Conservation (phyloP, 2,797 vertebrate genomes). For the Pangasius sanitwongsei region DNA sequence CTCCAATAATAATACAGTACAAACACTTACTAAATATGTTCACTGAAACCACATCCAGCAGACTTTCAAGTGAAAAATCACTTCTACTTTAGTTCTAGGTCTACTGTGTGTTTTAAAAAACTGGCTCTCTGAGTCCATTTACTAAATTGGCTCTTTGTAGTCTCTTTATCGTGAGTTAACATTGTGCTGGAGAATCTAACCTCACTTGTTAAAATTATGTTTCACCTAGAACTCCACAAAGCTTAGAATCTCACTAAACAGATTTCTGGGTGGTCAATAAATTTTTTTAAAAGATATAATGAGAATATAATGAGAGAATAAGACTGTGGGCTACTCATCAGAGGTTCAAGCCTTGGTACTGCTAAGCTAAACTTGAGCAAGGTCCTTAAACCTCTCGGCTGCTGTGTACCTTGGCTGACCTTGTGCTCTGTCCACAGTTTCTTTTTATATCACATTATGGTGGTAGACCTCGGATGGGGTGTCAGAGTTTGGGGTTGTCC, state of each 20-base stretch:
- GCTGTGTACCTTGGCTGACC: background rate
- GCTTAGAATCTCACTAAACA: background rate
- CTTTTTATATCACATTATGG: background rate
- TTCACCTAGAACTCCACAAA: background rate
- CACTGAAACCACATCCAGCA: background rate
- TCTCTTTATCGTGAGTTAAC: background rate
- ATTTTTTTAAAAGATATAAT: background rate
- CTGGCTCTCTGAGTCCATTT: background rate
- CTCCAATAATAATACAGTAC: background rate
- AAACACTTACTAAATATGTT: slow-evolving; percentile 1
- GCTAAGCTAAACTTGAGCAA: background rate
- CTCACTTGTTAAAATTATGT: background rate
- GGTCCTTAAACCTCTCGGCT: background rate
- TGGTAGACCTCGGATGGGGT: background rate
- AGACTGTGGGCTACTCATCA: background rate
- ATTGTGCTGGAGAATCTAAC: background rate
- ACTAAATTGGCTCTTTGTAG: slow-evolving; percentile 8
- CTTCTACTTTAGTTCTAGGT: background rate
- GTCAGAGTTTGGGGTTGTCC: background rate
- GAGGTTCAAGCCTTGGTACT: background rate
- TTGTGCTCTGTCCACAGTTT: background rate
- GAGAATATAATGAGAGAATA: background rate
- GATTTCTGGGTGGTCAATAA: background rate
- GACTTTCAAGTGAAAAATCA: background rate
- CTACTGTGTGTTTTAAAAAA: background rate